These are phyloP conservation scores for Phengaris arion DNA, from an alignment of 2,888 invertebrate species.

Conservation along the genomic window DNA sequence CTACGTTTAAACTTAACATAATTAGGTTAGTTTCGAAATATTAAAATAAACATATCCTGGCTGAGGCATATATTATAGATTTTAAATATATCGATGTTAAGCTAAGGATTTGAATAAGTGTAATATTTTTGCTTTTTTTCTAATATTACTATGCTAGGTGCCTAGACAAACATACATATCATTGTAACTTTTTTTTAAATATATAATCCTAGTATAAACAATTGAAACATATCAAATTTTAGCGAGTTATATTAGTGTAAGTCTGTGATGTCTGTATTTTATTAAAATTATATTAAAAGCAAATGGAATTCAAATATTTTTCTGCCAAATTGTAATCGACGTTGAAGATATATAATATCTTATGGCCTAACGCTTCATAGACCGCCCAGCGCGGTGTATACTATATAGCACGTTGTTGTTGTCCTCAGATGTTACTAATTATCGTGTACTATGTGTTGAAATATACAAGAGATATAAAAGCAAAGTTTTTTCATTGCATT, in stretches of 20 bases:
- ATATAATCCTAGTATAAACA: slow-evolving; percentile 40
- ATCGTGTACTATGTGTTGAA: slow-evolving; percentile 68
- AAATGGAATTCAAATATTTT: slow-evolving; percentile 53
- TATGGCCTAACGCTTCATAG: slow-evolving; percentile 56
- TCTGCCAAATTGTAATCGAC: slow-evolving; percentile 54
- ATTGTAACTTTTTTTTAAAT: slow-evolving; percentile 42
- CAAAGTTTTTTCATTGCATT: slow-evolving; percentile 46
- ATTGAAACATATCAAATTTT: slow-evolving; percentile 45
- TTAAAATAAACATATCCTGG: slow-evolving; percentile 76
- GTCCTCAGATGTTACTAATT: slow-evolving; percentile 48
- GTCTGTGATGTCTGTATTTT: slow-evolving; percentile 63
- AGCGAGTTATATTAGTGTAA: slow-evolving; percentile 47
- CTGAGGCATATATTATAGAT: slow-evolving; percentile 75
- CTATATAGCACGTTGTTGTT: slow-evolving; percentile 49
- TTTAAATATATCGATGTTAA: slow-evolving; percentile 65
- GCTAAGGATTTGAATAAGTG: slow-evolving; percentile 40
- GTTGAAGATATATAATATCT: slow-evolving; percentile 73
- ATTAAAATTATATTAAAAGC: slow-evolving; percentile 49
- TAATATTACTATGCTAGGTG: slow-evolving; percentile 56
- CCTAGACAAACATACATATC: slow-evolving; percentile 64
- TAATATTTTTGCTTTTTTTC: slow-evolving; percentile 35
- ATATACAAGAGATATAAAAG: slow-evolving; percentile 69
- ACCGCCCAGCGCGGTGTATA: slow-evolving; percentile 28
- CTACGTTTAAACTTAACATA: slow-evolving; percentile 61
- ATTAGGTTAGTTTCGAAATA: slow-evolving; percentile 54